Evolutionary conservation across 2,888 invertebrate genomes (phyloP), one percentile per base, ranked within the genome.

Genomic region (Monoplex corrugatus): DNA sequence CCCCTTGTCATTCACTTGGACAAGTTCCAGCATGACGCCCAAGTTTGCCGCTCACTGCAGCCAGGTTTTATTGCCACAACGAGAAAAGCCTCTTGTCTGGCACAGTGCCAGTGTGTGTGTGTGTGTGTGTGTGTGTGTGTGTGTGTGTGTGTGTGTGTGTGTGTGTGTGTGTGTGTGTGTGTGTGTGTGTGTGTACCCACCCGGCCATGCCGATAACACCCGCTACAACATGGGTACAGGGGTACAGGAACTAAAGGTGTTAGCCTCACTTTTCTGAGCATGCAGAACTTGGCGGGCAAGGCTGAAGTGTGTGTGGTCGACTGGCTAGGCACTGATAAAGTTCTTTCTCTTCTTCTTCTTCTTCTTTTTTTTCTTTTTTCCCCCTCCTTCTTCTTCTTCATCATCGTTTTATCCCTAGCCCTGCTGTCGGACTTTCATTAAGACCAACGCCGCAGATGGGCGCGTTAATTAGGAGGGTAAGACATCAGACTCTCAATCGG

Each of bases 101-200:
- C 68, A 72, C 68, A 13, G 78, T 13, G 78, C 40, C 78, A 78
- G 78, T n/a, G 13, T 72, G n/a, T 72, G 72, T 72, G n/a, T 19
- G 72, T 72, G 72, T 72, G 72, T 78, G 16, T 16, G 75, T 2
- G 75, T 8, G 38, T 8, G 75, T 8, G 75, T 5, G 38, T 8
- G 38, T 8, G 75, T 1, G 75, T 8, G 38, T 6, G 75, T 10
- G n/a, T 19, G n/a, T 19, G 72, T 19, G 19, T 72, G 72, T 6
- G 72, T 19, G 38, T 78, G 78, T 35, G 38, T 35, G 78, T 78
- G 35, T 35, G 1, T 8, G 40, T 19, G 80, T 80, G 80, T 80
- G 40, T 44, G 28, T 44, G 43, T 44, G 43, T 80, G 43, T 80
- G 43, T 44, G 43, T 80, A n/a, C 44, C 43, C 44, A 28, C n/a